Evolutionary conservation across 2,888 invertebrate species (phyloP), one percentile per base, ranked within the genome.

Genomic region (Acanthosepion lycidas): DNA sequence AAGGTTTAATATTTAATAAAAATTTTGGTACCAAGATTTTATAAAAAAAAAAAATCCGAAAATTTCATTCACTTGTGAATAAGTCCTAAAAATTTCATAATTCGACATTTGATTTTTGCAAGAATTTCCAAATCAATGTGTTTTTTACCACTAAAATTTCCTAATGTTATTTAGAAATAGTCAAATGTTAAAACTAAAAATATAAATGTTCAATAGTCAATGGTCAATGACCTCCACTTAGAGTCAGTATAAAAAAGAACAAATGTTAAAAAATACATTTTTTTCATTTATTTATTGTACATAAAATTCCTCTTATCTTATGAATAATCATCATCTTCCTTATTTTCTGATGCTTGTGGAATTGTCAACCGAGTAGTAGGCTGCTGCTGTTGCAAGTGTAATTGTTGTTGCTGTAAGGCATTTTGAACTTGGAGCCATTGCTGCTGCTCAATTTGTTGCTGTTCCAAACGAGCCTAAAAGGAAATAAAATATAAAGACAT

Each of bases 361-460:
- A 55, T 91, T 91, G 78, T 78, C 49, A 53, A 51, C 9, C 28
- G 93, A 28, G 49, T 48, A 49, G 42, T 3, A 1, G 28, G 94
- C 92, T 95, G 95, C 92, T 95, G 96, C 64, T 94, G 95, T 64
- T 95, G 95, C 94, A 95, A 96, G 94, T 95, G 96, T 94, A 96
- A 97, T 94, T 96, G 97, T 95, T 97, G 97, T 95, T 97, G 97
- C 94, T 97, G 97, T 94, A 97, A 97, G 49, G 97, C 98, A 94
- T 98, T 98, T 96, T 99, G 99, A 96, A 99, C 98, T 96, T 98
- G 98, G 96, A 98, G 98, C 99, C 99, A 99, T 97, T 99, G 99
- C 95, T 98, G 98, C 96, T 99, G 99, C 96, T 99, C 99, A 95
- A 99, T 98, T 96, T 99, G 98, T 95, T 98, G 99, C 15, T 99